phyloP scores from a whole-genome alignment of 2,113 vertebrate species.

The Thalassarche chlororhynchos region DNA sequence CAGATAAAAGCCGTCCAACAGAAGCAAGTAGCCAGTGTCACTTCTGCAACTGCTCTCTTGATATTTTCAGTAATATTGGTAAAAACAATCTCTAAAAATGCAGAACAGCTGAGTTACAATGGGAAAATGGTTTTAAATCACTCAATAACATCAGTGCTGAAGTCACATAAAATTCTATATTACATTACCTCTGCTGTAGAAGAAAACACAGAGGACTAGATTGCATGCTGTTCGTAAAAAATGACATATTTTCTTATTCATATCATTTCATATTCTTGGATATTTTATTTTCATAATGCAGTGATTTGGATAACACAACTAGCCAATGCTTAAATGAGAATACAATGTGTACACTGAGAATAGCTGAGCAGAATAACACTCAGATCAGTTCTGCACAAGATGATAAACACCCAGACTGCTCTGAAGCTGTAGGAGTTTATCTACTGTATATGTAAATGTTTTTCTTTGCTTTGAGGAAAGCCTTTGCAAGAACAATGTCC shows the following conservation, averaged over 20 bases:
- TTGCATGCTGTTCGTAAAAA: constrained; percentile 22
- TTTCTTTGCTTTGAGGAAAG: constrained; percentile 63
- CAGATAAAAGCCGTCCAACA: constrained; percentile 74
- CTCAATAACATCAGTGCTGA: constrained; percentile 46
- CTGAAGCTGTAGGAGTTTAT: constrained; percentile 70
- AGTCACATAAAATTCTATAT: constrained; percentile 67
- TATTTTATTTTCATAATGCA: constrained; percentile 66
- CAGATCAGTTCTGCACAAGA: constrained; percentile 58
- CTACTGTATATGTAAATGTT: constrained; percentile 68
- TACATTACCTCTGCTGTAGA: constrained; percentile 52
- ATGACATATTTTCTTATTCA: constrained; percentile 46
- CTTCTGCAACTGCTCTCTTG: constrained; percentile 57
- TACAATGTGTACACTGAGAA: constrained; percentile 55
- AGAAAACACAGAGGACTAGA: constrained; percentile 51
- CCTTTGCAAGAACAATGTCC: constrained; percentile 65
- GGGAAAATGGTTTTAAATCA: constrained; percentile 69
- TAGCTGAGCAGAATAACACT: constrained; percentile 57
- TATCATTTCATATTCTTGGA: constrained; percentile 41
- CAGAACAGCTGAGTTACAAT: constrained; percentile 66
- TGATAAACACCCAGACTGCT: constrained; percentile 58
- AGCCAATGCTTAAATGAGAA: constrained; percentile 61
- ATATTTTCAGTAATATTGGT: constrained; percentile 63
- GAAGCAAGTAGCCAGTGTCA: constrained; percentile 65
- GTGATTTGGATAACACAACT: constrained; percentile 58
- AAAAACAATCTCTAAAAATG: constrained; percentile 67